Conservation (phyloP, 2,888 invertebrate species). For the Chrysolina haemoptera region DNA sequence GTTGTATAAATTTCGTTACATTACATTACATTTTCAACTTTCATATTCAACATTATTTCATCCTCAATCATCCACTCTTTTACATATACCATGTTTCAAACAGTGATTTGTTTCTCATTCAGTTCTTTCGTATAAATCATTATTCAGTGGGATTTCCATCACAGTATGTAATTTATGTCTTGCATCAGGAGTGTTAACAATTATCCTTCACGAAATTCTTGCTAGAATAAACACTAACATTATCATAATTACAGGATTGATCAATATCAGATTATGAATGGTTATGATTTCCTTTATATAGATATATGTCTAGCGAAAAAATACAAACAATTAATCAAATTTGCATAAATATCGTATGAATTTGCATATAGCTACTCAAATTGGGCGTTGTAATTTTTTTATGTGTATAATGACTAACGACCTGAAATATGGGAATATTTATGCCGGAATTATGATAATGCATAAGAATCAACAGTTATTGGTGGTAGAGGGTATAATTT, state of each 20-base stretch:
- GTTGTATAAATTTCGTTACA: too few species aligned
- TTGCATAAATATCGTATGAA: slow-evolving; percentile 23
- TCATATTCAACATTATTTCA: too few species aligned
- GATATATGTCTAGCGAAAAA: slow-evolving; percentile 14
- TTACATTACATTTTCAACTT: too few species aligned
- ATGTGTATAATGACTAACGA: slow-evolving; percentile 23
- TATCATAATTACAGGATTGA: slow-evolving; percentile 3
- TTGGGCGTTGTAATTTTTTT: slow-evolving; percentile 24
- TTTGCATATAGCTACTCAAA: slow-evolving; percentile 32
- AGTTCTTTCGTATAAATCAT: too few species aligned
- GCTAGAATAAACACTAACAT: slow-evolving; percentile 6
- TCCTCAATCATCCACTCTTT: background rate
- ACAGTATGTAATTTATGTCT: background rate
- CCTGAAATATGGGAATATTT: slow-evolving; percentile 26
- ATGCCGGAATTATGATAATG: slow-evolving; percentile 29
- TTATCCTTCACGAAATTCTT: background rate
- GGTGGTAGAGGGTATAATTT: slow-evolving; percentile 4
- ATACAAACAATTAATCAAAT: slow-evolving; percentile 23
- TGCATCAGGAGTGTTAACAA: background rate
- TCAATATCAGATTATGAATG: slow-evolving; percentile 15
- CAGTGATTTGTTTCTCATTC: too few species aligned
- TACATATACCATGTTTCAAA: background rate
- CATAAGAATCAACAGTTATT: slow-evolving; percentile 13
- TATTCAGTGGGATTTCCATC: background rate
- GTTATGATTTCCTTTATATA: background rate